Base-by-base conservation (phyloP, 2,113 vertebrate species). In the Myrmophylax atrothorax region DNA sequence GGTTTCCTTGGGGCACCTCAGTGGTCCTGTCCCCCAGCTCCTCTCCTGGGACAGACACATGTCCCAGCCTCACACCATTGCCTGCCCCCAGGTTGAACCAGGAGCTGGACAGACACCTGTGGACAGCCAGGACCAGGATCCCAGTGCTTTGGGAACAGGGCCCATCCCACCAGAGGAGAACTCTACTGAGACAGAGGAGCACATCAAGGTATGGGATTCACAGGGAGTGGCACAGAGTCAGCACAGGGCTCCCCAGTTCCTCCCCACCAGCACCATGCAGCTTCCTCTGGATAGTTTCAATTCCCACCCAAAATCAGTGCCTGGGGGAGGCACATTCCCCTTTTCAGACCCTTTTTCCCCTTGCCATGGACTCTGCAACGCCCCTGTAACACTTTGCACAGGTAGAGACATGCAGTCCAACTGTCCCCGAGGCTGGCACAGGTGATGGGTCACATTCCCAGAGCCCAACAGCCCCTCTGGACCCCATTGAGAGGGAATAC, bases 371-470 rank as follows among this genome's bases (percentile, higher is more conserved):
- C 50, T 50, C 66, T 9, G 62, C 42, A 14, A 3, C 1, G 3
- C 11, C 1, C 8, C 68, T 18, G 33, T 9, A 2, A 46, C 0
- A 5, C 72, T 55, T 50, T 46, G 58, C 15, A 8, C 87, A 96
- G 96, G 84, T 31, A 12, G 69, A 60, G 52, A 77, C 11, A 0
- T 8, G 38, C 77, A 16, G 63, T 52, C 75, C 18, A 0, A 17
- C 8, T 1, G 33, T 63, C 77, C 69, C 87, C 14, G 0, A 8
- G 66, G 95, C 92, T 47, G 89, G 15, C 1, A 5, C 2, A 0
- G 4, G 6, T 1, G 47, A 1, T 0, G 38, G 31, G 20, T 55
- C 90, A 2, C 42, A 0, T 17, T 77, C 81, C n/a, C 46, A 0
- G 1, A 8, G 47, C 46, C 38, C 55, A 0, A 4, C 58, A 59